These are phyloP conservation scores for Papilio polyxenes DNA, from an alignment of 1,140 invertebrate genomes.

Conservation along the genomic window DNA sequence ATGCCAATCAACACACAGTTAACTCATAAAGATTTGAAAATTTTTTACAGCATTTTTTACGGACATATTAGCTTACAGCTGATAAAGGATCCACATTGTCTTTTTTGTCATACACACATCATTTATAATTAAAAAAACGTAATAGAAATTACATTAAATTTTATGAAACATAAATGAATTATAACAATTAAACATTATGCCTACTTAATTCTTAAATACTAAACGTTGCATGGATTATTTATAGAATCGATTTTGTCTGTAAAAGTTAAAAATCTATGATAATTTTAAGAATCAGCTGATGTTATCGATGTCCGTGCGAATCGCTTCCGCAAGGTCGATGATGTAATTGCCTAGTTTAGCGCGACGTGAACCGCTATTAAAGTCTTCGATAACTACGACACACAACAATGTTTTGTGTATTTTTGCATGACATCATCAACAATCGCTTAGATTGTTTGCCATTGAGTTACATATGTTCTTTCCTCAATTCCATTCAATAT, in stretches of 20 bases:
- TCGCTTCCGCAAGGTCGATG: slow-evolving; percentile 70
- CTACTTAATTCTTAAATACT: background rate
- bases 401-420: slow-evolving; percentile 53
- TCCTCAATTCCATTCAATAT: background rate
- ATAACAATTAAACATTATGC: background rate
- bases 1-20: background rate
- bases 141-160: background rate
- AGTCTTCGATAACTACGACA: slow-evolving; percentile 52
- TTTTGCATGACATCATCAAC: slow-evolving; percentile 70
- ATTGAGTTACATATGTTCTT: slow-evolving; percentile 27
- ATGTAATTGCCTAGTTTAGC: slow-evolving; percentile 77
- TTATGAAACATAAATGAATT: background rate
- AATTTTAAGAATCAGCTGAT: slow-evolving; percentile 63
- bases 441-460: slow-evolving; percentile 40
- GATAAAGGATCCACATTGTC: too few species aligned
- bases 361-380: slow-evolving; percentile 60
- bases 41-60: too few species aligned
- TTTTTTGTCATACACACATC: too few species aligned
- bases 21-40: too few species aligned
- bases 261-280: slow-evolving; percentile 10
- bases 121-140: too few species aligned
- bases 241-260: background rate
- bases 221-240: background rate
- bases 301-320: slow-evolving; percentile 62
- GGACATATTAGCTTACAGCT: too few species aligned